Base-by-base conservation (phyloP, 1,140 invertebrate species). In the Papilio machaon region DNA sequence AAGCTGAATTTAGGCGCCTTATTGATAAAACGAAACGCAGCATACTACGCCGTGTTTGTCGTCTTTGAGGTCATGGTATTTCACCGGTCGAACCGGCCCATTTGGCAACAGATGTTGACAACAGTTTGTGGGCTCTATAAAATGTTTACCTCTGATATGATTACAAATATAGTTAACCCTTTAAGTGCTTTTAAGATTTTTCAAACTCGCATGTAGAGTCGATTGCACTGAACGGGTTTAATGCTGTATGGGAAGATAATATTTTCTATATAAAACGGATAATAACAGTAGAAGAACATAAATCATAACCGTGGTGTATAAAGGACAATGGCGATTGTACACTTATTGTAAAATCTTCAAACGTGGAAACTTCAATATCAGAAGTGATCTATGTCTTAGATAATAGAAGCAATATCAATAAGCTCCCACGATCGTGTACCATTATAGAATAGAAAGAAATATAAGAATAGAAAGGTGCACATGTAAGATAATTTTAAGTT, bases 311-410 rank as follows among this genome's bases (percentile, higher is more conserved):
- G 64, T 35, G 64, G 64, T 60, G 58, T n/a, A 38, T 67, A 35
- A 67, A 35, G 64, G 64, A 67, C 64, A 67, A 67, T 67, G 64
- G 64, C 30, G 30, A 67, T 67, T 67, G 64, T 67, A 67, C 13
- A 7, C 23, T 7, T 64, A n/a, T 67, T 67, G 30, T 67, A 67
- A 67, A 67, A 67, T 67, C 64, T 67, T 11, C 30, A 35, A 38
- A 38, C 30, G 64, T 67, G 64, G n/a, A 67, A 38, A 67, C 23
- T 67, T 67, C 23, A 67, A 67, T 67, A 64, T 23, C 64, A 67
- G 64, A 67, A 35, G 23, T 35, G 64, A 67, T 67, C 64, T 64
- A 58, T 19, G 64, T 30, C 64, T 67, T 35, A 67, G 64, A 67
- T 67, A 67, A 67, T 67, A 67, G 64, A 30, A 15, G 64, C 23